A percentile compares a stretch with the other conserved stretches of the same genome.
phyloP scores from a whole-genome alignment of 2,888 invertebrate species.

The Drosophila dives region DNA sequence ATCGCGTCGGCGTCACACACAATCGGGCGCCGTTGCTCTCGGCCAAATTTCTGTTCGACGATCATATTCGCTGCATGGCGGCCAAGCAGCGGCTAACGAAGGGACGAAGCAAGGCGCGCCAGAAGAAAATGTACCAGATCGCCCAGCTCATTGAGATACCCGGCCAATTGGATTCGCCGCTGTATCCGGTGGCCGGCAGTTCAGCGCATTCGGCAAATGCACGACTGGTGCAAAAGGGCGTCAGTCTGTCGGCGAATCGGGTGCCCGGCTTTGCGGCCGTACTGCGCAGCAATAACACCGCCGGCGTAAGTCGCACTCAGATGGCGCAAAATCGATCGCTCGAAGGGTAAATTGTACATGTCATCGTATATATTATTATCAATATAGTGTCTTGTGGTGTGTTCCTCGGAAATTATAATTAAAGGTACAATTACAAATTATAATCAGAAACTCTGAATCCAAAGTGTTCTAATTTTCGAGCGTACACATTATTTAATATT shows the following conservation, averaged over 20 bases:
- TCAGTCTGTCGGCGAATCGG: constrained; percentile 85
- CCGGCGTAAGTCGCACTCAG: constrained; percentile 83
- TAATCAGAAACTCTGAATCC: constrained; percentile 1
- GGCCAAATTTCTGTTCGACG: constrained; percentile 98
- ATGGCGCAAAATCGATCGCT: constrained; percentile 83
- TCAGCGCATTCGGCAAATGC: constrained; percentile 77
- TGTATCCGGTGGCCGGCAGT: constrained; percentile 81
- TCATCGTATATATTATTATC: background rate
- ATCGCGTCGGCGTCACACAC: constrained; percentile 89
- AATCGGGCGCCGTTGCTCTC: constrained; percentile 92
- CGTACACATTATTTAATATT: background rate
- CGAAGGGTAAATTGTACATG: constrained; percentile 76
- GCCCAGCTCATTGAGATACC: constrained; percentile 95
- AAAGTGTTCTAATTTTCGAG: constrained; percentile 5
- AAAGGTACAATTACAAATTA: constrained; percentile 2
- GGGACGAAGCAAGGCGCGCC: constrained; percentile 96
- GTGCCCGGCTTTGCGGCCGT: constrained; percentile 87
- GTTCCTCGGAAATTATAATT: constrained; percentile 7
- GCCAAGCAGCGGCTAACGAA: constrained; percentile 95
- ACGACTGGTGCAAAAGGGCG: constrained; percentile 85
- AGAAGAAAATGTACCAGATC: constrained; percentile 98
- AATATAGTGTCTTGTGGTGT: background rate
- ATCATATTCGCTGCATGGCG: constrained; percentile 99
- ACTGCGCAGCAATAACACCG: constrained; percentile 85
- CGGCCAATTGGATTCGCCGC: constrained; percentile 81